phyloP scores from a whole-genome alignment of 2,797 vertebrate species.

The Chloroceryle amazona region DNA sequence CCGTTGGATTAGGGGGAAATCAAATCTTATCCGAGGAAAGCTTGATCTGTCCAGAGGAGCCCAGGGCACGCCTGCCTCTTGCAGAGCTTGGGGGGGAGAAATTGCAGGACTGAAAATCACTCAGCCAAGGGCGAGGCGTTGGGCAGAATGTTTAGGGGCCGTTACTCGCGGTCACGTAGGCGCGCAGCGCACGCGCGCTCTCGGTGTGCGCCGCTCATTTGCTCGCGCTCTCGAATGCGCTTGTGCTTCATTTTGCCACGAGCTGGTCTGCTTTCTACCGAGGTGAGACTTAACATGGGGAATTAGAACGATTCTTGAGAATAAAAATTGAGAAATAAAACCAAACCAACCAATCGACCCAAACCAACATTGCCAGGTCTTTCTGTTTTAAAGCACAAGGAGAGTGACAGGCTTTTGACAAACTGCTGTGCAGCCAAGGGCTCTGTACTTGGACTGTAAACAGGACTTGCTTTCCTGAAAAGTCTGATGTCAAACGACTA shows the following conservation, averaged over 20 bases:
- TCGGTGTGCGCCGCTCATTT: neutral
- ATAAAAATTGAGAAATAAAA: neutral
- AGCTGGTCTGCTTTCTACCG: accelerated
- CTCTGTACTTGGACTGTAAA: accelerated
- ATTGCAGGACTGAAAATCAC: neutral
- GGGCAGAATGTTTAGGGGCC: neutral
- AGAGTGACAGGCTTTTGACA: neutral
- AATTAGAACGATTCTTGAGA: neutral
- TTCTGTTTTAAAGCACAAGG: neutral
- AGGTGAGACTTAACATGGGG: accelerated
- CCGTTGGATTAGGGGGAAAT: neutral
- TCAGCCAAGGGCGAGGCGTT: neutral
- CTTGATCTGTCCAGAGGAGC: neutral
- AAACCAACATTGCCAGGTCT: neutral
- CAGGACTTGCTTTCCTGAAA: neutral
- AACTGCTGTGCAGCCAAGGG: neutral
- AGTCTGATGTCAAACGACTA: neutral
- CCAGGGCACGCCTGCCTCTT: neutral
- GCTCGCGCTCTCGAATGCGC: neutral
- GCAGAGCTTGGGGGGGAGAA: neutral
- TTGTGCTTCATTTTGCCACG: neutral
- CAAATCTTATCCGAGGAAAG: neutral
- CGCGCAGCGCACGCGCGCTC: accelerated
- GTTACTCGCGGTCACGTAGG: accelerated
- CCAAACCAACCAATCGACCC: too few relatives aligned